phyloP scores from a whole-genome alignment of 2,113 vertebrate species.

The Ceyx margarethae region DNA sequence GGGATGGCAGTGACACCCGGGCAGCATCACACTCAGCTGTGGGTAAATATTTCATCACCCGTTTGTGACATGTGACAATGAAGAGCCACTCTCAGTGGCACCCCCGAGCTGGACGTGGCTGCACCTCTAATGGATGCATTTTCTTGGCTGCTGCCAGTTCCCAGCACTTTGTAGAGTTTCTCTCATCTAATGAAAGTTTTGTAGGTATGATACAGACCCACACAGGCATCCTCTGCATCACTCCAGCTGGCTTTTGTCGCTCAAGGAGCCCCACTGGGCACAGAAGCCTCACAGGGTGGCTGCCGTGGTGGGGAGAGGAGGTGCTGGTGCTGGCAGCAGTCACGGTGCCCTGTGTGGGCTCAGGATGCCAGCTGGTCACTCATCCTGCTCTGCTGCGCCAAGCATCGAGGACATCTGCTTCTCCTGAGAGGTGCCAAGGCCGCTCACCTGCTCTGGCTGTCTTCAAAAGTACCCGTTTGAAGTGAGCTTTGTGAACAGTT shows the following conservation, averaged over 20 bases:
- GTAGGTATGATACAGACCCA: neutral
- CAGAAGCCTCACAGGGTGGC: neutral
- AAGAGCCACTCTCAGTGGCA: neutral
- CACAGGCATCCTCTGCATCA: neutral
- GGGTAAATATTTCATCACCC: neutral
- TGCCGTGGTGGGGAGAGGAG: rapidly evolving
- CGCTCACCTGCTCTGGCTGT: rapidly evolving
- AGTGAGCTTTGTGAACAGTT: no score
- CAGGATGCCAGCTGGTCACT: neutral
- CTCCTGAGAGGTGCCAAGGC: neutral
- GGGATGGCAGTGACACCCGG: neutral
- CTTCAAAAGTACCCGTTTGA: rapidly evolving
- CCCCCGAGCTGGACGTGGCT: neutral
- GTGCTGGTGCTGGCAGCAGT: neutral
- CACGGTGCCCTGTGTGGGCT: rapidly evolving
- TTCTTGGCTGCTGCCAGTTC: neutral
- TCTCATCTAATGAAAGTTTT: neutral
- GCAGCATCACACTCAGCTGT: neutral
- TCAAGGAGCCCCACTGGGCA: neutral
- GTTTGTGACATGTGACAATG: neutral
- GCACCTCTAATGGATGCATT: neutral
- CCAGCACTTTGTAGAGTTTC: neutral
- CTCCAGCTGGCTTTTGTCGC: neutral
- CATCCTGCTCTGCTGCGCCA: rapidly evolving
- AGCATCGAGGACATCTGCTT: neutral